Evolutionary conservation across 1,140 invertebrate genomes (phyloP).

Genomic region (Trachelipus rathkii): DNA sequence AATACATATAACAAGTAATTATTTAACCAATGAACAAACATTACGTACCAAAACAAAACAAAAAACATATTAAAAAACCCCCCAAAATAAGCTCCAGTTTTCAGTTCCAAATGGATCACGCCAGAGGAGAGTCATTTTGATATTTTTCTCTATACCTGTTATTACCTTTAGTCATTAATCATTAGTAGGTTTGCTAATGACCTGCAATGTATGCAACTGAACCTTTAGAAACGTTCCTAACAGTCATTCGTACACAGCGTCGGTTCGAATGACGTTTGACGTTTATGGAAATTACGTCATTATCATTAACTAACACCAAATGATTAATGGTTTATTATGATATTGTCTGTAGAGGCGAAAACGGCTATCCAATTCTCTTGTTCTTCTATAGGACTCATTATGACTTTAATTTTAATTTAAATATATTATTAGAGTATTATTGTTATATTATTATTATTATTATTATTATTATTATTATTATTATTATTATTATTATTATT

Average conservation of each 20-base stretch:
- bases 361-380: not conserved
- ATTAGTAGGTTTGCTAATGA: slow-evolving; percentile 5
- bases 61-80: no score
- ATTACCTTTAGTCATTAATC: slow-evolving; percentile 4
- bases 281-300: slow-evolving; percentile 11
- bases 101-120: no score
- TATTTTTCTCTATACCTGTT: slow-evolving; percentile 5
- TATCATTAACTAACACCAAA: not conserved
- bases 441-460: not conserved
- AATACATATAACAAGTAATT: no score
- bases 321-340: slow-evolving; percentile 9
- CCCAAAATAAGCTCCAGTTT: no score
- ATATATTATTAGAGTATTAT: slow-evolving; percentile 5
- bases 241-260: not conserved
- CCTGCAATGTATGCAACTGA: not conserved
- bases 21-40: no score
- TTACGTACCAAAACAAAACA: no score
- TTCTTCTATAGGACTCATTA: not conserved
- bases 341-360: not conserved
- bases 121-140: not conserved
- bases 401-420: not conserved
- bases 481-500: slow-evolving; percentile 4
- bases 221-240: not conserved
- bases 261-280: not conserved
- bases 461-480: not conserved